Base-by-base conservation (phyloP, 2,888 invertebrate genomes). In the Tinea pellionella region DNA sequence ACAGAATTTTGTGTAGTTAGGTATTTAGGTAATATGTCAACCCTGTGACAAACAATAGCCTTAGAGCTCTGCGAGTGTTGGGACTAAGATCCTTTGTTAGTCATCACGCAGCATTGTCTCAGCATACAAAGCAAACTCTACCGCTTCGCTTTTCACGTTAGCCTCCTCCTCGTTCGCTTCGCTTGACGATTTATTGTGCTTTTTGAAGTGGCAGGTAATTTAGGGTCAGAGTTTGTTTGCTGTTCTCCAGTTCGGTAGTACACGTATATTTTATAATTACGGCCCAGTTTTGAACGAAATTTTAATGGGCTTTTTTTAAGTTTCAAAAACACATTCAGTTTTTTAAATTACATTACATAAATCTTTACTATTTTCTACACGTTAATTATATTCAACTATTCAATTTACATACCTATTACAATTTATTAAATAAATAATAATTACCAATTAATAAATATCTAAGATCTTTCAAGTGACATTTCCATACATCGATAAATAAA, bases 141-240 rank as follows among this genome's bases (percentile, higher is more conserved):
- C 4, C 47, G 15, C 30, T 53, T 18, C 53, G 53, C 53, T 57
- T 53, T 53, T 24, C 53, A 53, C 32, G 57, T 7, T 57, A 32
- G 32, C 32, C 30, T 53, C 53, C n/a, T 19, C 24, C 24, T 24
- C 19, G 32, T 15, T 57, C 57, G 57, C 57, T 57, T 15, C 32
- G 57, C 18, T 18, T 42, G 11, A 47, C 60, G 63, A 65, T 64
- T 65, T 65, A 65, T 63, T 62, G 62, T 63, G 61, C 65, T 64
- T 63, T 65, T 63, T 63, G 62, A 63, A 62, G 61, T 61, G 41
- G 60, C 60, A 62, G 56, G 62, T 65, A 62, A 65, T 65, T 64
- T 64, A 65, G 62, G 15, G 62, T 37, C 59, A 58, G 32, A 62
- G 63, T 62, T 63, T 59, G 59, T 61, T 59, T 57, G 51, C 60